Conservation (phyloP, 2,797 vertebrate species). For the Centroberyx gerrardi region DNA sequence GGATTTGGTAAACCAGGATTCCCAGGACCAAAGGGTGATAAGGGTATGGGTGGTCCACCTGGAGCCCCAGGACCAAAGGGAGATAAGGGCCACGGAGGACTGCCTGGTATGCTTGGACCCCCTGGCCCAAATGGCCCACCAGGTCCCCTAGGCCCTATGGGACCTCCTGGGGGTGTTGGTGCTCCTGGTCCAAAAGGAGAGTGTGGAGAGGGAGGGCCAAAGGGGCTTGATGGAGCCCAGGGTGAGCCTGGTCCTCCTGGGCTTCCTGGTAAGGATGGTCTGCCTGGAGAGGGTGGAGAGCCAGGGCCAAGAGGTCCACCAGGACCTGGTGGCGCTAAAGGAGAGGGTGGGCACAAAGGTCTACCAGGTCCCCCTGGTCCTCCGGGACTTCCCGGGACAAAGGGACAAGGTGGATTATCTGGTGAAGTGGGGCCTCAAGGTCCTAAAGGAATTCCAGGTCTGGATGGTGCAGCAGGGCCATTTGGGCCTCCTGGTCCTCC, state of each 20-base stretch:
- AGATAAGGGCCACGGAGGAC: constrained; percentile 91
- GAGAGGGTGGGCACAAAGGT: constrained; percentile 93
- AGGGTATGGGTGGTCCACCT: constrained; percentile 89
- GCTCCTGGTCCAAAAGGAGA: constrained; percentile 94
- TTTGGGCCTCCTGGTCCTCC: constrained; percentile 90
- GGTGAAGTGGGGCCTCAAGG: constrained; percentile 93
- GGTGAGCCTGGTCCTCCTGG: constrained; percentile 92
- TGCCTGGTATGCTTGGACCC: constrained; percentile 90
- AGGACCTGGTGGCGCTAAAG: constrained; percentile 91
- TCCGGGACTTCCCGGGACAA: constrained; percentile 89
- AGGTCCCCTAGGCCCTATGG: constrained; percentile 89
- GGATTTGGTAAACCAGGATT: constrained; percentile 96
- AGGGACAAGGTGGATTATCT: constrained; percentile 90
- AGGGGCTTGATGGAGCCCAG: constrained; percentile 89
- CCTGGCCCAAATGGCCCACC: constrained; percentile 90
- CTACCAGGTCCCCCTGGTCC: constrained; percentile 89
- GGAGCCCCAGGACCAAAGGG: constrained; percentile 92
- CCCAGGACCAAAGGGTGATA: constrained; percentile 94
- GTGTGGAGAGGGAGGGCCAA: constrained; percentile 88
- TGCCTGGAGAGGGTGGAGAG: constrained; percentile 91
- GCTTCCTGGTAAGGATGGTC: constrained; percentile 92
- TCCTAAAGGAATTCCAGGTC: constrained; percentile 93
- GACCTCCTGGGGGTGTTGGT: constrained; percentile 89
- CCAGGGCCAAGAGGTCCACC: constrained; percentile 91
- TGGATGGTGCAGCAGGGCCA: constrained; percentile 90